A percentile compares a stretch with the other conserved stretches of the same genome.
phyloP scores from a whole-genome alignment of 2,113 vertebrate species.

The Pomatostomus ruficeps region DNA sequence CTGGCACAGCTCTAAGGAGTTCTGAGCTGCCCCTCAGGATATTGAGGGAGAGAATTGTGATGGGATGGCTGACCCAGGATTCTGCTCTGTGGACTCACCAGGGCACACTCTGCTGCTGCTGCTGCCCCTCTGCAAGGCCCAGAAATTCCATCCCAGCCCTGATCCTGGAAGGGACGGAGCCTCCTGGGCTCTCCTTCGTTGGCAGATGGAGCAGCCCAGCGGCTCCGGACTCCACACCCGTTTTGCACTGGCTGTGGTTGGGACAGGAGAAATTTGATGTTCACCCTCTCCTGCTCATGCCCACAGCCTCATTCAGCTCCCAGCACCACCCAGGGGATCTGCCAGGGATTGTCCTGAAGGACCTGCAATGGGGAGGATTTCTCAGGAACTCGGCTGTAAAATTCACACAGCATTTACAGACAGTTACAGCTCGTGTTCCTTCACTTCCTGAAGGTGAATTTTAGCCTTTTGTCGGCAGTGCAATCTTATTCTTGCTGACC shows the following conservation, averaged over 20 bases:
- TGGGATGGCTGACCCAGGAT: background rate
- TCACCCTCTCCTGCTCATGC: background rate
- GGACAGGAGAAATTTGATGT: background rate
- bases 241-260: background rate
- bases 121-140: background rate
- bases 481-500: background rate
- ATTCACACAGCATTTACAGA: background rate
- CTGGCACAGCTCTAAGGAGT: background rate
- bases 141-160: background rate
- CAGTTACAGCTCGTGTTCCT: background rate
- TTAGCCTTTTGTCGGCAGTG: background rate
- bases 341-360: background rate
- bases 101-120: background rate
- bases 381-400: background rate
- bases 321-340: background rate
- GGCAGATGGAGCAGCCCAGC: background rate
- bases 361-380: background rate
- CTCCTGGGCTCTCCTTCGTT: background rate
- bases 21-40: background rate
- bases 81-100: background rate
- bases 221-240: background rate
- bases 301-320: background rate
- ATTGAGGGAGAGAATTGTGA: fast-evolving
- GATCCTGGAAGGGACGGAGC: background rate
- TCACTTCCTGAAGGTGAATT: background rate